Evolutionary conservation across 2,888 invertebrate genomes (phyloP).

Genomic region (Oxycera nigricornis): DNA sequence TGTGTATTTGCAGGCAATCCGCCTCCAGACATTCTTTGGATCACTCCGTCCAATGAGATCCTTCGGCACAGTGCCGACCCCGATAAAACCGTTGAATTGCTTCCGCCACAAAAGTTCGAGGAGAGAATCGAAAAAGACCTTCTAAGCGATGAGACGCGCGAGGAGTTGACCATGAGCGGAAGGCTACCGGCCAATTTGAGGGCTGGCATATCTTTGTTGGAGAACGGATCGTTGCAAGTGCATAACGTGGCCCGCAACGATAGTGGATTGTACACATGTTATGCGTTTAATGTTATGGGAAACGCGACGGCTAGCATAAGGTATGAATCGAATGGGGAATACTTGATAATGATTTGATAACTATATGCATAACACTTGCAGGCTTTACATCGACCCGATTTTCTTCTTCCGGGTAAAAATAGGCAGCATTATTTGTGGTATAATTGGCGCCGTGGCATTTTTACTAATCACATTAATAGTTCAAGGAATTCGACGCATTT

Average conservation of each 20-base stretch:
- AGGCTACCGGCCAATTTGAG: neutral
- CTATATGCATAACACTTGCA: no score
- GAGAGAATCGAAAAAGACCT: conserved; percentile 56
- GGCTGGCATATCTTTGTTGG: conserved; percentile 71
- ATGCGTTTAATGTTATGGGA: conserved; percentile 83
- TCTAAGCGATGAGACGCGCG: conserved; percentile 53
- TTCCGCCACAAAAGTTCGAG: conserved; percentile 53
- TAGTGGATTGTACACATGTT: conserved; percentile 85
- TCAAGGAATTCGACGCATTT: conserved; percentile 75
- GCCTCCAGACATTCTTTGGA: conserved; percentile 83
- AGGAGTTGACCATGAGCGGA: conserved; percentile 48
- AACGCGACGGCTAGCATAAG: conserved; percentile 77
- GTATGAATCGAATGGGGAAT: conserved; percentile 51
- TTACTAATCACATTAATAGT: conserved; percentile 80
- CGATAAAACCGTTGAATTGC: conserved; percentile 51
- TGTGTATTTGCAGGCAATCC: conserved; percentile 82
- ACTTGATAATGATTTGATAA: no score
- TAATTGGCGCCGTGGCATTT: conserved; percentile 79
- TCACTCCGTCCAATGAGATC: conserved; percentile 76
- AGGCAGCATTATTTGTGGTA: conserved; percentile 82
- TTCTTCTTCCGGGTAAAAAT: conserved; percentile 85
- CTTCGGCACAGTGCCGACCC: conserved; percentile 82
- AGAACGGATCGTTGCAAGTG: conserved; percentile 81
- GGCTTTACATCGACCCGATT: conserved; percentile 84
- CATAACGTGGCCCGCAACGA: conserved; percentile 76